A percentile compares a stretch with the other conserved stretches of the same genome.
Conservation (phyloP, 2,113 vertebrate species). For the Perca flavescens region DNA sequence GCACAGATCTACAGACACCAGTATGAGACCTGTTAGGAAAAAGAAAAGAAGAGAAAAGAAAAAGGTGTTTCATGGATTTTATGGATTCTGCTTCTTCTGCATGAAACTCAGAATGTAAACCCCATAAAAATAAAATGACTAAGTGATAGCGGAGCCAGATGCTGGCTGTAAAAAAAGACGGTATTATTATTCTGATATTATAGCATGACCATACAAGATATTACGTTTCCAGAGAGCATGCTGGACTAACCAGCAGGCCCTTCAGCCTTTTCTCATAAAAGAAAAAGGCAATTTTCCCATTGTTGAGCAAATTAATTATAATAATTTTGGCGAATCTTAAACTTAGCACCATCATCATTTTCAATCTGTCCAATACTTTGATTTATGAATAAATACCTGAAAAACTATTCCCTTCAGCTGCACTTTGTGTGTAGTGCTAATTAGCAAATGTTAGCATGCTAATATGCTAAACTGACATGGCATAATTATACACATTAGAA, state of each 20-base stretch:
- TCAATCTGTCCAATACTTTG: neutral
- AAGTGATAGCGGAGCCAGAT: neutral
- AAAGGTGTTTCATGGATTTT: neutral
- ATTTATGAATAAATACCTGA: neutral
- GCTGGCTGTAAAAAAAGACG: neutral
- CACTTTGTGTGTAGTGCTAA: neutral
- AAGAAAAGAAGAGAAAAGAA: neutral
- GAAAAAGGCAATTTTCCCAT: neutral
- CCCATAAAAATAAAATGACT: neutral
- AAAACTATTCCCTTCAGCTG: neutral
- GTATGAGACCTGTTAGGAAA: neutral
- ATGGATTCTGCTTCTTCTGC: neutral
- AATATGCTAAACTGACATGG: neutral
- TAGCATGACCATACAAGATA: neutral
- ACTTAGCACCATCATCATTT: neutral
- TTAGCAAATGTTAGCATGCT: neutral
- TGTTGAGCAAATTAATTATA: neutral
- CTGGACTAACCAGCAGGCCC: neutral
- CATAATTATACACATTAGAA: neutral
- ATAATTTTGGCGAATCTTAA: neutral
- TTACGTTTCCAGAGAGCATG: neutral
- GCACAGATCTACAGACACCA: slow-evolving; percentile 7
- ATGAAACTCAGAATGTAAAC: slow-evolving; percentile 5
- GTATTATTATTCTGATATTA: neutral
- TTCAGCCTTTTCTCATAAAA: neutral